Evolutionary conservation across 2,797 vertebrate genomes (phyloP).

Genomic region (Vireo griseus): DNA sequence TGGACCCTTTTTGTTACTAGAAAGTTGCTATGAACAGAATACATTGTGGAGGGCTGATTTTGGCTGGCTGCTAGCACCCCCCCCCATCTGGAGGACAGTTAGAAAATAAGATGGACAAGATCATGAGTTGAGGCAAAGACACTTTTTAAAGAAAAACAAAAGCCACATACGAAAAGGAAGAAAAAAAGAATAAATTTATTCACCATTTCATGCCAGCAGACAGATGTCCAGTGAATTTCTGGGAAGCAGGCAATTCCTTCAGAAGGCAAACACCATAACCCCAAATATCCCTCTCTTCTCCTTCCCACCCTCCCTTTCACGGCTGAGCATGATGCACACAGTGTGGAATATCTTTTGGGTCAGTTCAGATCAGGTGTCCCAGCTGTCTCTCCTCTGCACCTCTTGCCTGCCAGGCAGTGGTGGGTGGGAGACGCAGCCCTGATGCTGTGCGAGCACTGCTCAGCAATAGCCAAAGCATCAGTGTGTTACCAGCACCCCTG

Average conservation of each 20-base stretch:
- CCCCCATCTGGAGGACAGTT: neutral
- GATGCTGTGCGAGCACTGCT: neutral
- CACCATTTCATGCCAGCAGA: neutral
- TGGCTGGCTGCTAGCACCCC: neutral
- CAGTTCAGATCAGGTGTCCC: neutral
- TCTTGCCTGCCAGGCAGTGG: neutral
- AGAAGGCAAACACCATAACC: neutral
- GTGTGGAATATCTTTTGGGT: neutral
- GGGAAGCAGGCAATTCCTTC: neutral
- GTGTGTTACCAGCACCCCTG: neutral
- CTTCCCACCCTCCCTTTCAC: neutral
- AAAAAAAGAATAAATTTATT: neutral
- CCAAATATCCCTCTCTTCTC: neutral
- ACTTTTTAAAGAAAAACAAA: neutral
- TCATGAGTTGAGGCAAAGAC: neutral
- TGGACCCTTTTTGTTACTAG: neutral
- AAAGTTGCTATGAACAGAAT: neutral
- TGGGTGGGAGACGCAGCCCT: neutral
- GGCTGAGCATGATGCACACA: neutral
- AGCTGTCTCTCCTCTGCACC: neutral
- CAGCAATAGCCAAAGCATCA: neutral
- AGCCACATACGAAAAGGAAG: accelerated
- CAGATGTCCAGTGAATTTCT: neutral
- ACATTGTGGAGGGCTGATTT: neutral
- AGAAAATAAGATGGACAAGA: neutral